phyloP scores from a whole-genome alignment of 2,888 invertebrate species.

The Pseudanteris insignis region DNA sequence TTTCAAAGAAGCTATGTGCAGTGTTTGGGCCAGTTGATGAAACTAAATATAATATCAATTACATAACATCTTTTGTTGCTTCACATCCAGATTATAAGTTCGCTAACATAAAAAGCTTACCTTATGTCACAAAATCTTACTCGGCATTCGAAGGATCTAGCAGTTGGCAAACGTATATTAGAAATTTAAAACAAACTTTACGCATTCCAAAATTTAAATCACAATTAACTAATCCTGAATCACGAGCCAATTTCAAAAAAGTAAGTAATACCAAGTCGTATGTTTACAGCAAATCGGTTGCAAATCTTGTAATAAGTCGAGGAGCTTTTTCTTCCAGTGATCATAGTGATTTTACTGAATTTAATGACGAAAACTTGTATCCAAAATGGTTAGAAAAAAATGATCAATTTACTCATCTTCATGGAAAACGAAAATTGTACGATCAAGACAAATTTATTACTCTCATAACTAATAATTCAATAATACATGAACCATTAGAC shows the following conservation, averaged over 20 bases:
- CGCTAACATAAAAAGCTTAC: constrained; percentile 65
- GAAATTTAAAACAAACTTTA: constrained; percentile 58
- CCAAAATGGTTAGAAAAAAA: constrained; percentile 62
- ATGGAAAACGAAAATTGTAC: constrained; percentile 62
- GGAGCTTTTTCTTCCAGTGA: constrained; percentile 9
- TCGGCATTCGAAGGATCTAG: constrained; percentile 60
- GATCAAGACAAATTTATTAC: constrained; percentile 66
- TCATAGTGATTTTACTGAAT: constrained; percentile 47
- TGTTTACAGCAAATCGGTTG: constrained; percentile 51
- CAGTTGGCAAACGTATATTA: constrained; percentile 62
- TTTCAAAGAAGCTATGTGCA: constrained; percentile 67
- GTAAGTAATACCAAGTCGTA: constrained; percentile 32
- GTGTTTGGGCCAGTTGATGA: constrained; percentile 65
- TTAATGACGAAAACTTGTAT: constrained; percentile 61
- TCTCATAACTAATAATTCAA: constrained; percentile 67
- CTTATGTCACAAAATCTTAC: constrained; percentile 57
- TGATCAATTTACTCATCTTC: constrained; percentile 60
- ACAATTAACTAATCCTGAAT: constrained; percentile 50
- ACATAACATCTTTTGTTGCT: constrained; percentile 62
- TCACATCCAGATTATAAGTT: constrained; percentile 68
- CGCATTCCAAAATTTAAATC: constrained; percentile 46
- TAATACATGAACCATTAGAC: constrained; percentile 62
- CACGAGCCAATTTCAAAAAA: constrained; percentile 45
- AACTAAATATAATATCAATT: constrained; percentile 51
- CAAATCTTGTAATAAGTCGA: constrained; percentile 61